These are phyloP conservation scores for Geophilus truncorum DNA, from an alignment of 2,888 invertebrate species.

Conservation along the genomic window DNA sequence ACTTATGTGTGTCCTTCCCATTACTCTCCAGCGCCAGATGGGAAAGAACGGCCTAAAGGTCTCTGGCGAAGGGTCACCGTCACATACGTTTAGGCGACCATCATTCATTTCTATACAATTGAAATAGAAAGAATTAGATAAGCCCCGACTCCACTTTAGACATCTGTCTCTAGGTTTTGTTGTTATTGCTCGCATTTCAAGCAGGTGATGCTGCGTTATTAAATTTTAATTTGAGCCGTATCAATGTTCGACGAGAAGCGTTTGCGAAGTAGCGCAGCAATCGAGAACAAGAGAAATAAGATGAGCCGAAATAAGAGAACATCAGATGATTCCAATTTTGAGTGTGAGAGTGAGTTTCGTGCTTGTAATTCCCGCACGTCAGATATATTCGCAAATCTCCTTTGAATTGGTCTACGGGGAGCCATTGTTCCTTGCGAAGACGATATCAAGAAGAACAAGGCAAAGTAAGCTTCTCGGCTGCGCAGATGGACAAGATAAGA, in stretches of 20 bases:
- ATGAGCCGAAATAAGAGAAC: constrained; percentile 18
- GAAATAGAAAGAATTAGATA: constrained; percentile 1
- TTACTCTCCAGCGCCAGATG: constrained; percentile 15
- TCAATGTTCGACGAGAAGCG: background rate
- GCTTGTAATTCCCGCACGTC: constrained; percentile 31
- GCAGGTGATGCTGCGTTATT: background rate
- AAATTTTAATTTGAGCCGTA: background rate
- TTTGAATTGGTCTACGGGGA: constrained; percentile 29
- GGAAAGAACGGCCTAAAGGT: background rate
- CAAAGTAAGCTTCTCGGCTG: constrained; percentile 23
- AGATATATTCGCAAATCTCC: constrained; percentile 33
- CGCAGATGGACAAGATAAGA: constrained; percentile 25
- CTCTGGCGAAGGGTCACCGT: background rate
- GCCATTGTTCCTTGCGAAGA: constrained; percentile 19
- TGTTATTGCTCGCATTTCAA: background rate
- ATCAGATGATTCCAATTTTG: constrained; percentile 23
- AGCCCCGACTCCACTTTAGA: background rate
- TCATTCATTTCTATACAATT: background rate
- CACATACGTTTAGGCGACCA: background rate
- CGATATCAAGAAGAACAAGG: constrained; percentile 29
- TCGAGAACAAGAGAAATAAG: background rate
- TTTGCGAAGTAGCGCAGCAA: background rate
- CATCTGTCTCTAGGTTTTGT: background rate
- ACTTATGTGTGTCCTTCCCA: constrained; percentile 21
- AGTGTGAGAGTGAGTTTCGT: constrained; percentile 16